phyloP scores from a whole-genome alignment of 2,888 invertebrate species.

The Hecatera dysodea region DNA sequence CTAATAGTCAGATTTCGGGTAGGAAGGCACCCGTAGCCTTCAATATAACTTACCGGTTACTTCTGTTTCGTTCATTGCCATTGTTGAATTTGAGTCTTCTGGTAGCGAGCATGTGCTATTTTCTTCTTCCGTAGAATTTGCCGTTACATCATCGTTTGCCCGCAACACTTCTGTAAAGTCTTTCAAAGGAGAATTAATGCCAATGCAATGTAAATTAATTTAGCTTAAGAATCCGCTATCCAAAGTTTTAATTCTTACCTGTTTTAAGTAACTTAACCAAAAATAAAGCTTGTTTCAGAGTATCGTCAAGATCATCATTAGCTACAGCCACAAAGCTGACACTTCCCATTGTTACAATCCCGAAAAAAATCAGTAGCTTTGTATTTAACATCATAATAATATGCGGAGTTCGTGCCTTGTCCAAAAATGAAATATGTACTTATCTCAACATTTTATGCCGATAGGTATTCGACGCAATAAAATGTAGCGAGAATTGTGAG shows the following conservation, averaged over 20 bases:
- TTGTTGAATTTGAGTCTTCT: slow-evolving; percentile 36
- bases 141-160: background rate
- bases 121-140: slow-evolving; percentile 33
- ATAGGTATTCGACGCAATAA: slow-evolving; percentile 26
- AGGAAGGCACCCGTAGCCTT: background rate
- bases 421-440: slow-evolving; percentile 17
- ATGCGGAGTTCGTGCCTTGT: slow-evolving; percentile 22
- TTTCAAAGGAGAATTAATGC: slow-evolving; percentile 38
- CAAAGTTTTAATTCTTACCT: slow-evolving; percentile 61
- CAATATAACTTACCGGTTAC: slow-evolving; percentile 23
- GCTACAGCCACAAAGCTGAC: background rate
- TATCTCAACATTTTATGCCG: slow-evolving; percentile 34
- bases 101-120: slow-evolving; percentile 60
- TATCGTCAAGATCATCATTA: slow-evolving; percentile 61
- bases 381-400: slow-evolving; percentile 38
- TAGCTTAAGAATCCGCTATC: background rate
- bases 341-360: slow-evolving; percentile 22
- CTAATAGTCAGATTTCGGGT: background rate
- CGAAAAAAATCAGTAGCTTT: slow-evolving; percentile 35
- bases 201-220: background rate
- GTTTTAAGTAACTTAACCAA: slow-evolving; percentile 75
- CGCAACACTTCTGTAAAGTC: slow-evolving; percentile 64
- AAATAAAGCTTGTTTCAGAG: slow-evolving; percentile 73
- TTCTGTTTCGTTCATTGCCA: slow-evolving; percentile 13
- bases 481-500: slow-evolving; percentile 15